Conservation (phyloP, 2,797 vertebrate genomes). For the Eulemur mongoz region DNA sequence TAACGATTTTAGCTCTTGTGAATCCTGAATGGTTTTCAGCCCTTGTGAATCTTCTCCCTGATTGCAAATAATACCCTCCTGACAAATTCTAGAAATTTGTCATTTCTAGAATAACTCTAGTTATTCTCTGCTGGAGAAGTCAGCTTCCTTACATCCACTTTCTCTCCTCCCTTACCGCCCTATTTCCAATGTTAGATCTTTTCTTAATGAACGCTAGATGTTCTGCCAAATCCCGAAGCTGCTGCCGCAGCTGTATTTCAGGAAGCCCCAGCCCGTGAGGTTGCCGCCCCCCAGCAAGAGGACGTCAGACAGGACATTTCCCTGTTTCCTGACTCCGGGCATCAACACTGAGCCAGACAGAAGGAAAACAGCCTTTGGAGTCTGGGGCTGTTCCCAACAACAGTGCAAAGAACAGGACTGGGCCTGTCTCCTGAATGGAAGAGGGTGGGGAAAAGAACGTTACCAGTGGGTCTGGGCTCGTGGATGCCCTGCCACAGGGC, state of each 20-base stretch:
- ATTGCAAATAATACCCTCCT: background rate
- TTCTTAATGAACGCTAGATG: background rate
- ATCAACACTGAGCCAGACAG: background rate
- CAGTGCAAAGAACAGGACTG: background rate
- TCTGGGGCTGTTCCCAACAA: background rate
- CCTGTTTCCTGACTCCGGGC: conserved; percentile 57
- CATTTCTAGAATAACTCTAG: background rate
- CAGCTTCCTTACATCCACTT: background rate
- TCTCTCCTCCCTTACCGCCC: background rate
- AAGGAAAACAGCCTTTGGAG: conserved; percentile 23
- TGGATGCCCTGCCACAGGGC: background rate
- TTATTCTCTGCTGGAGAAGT: background rate
- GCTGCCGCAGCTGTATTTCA: conserved; percentile 27
- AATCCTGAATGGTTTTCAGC: background rate
- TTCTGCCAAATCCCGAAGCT: conserved; percentile 21
- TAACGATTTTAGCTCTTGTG: background rate
- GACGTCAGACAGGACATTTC: conserved; percentile 5
- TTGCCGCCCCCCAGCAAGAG: background rate
- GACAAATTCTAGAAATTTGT: too few species aligned
- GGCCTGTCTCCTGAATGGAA: background rate
- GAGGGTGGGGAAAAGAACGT: background rate
- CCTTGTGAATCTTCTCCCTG: background rate
- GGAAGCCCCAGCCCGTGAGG: conserved; percentile 45
- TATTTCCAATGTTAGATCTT: background rate
- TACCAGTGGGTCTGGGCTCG: rapidly evolving